Base-by-base conservation (phyloP, 2,888 invertebrate species). In the Sericinus montela region DNA sequence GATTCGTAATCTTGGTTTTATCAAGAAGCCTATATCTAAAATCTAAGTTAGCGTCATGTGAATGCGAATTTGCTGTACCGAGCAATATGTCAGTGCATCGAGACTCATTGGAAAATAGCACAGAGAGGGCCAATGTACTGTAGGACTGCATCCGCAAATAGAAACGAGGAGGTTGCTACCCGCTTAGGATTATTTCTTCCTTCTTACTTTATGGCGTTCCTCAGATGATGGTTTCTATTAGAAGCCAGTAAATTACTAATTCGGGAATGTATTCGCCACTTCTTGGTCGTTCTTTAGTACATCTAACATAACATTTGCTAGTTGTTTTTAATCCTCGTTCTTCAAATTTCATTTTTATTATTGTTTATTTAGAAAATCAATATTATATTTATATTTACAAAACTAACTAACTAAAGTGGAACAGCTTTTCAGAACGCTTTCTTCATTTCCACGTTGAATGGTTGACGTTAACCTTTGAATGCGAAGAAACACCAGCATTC, bases 51-150 rank as follows among this genome's bases (percentile, higher is more conserved):
- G 13, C 15, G 9, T 28, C 28, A 8, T 14, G 28, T 13, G 39
- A 38, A 32, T 11, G 19, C 9, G 13, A 40, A 53, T 43, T 41
- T 50, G 51, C 48, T 51, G 51, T 52, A 25, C 44, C 50, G 63
- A 71, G 65, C 65, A 64, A 73, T 73, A 72, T 72, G 71, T 67
- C 66, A 70, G 65, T 72, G 69, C 72, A 74, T 11, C 32, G 32
- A 32, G 63, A 65, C 66, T 72, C 70, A 75, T 76, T 79, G 75
- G 74, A 79, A 80, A 79, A 80, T 72, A 75, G 77, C 75, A 69
- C 71, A 63, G 72, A 75, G 78, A 80, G 82, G 84, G 86, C 84
- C 82, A 83, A 85, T 67, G 84, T 76, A 84, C 83, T 69, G 72
- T 60, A 70, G 65, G 67, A 66, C 67, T 69, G 67, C 62, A 67